These are phyloP conservation scores for Belonocnema kinseyi DNA, from an alignment of 1,140 invertebrate genomes.

Conservation along the genomic window DNA sequence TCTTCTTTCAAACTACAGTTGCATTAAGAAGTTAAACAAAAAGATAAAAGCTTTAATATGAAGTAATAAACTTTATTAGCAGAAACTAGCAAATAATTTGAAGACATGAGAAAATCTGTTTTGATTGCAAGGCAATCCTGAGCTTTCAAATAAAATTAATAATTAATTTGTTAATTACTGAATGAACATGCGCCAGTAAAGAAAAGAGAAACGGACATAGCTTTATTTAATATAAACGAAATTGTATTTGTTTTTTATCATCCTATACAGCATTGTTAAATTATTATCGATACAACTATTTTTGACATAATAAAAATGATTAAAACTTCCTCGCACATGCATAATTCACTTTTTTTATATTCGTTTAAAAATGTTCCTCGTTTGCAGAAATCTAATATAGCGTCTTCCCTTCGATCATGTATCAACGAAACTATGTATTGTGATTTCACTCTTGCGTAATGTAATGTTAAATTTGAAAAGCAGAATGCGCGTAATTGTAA, in stretches of 20 bases:
- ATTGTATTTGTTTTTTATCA: constrained; percentile 56
- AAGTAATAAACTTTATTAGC: too few relatives aligned
- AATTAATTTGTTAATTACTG: too few relatives aligned
- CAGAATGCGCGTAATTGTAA: constrained; percentile 28
- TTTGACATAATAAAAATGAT: constrained; percentile 47
- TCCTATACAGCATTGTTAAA: constrained; percentile 57
- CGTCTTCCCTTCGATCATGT: constrained; percentile 34
- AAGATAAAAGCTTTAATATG: too few relatives aligned
- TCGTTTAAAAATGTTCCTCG: constrained; percentile 42
- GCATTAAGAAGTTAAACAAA: too few relatives aligned
- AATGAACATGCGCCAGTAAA: neutral
- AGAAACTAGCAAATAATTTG: too few relatives aligned
- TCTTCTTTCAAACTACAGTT: too few relatives aligned
- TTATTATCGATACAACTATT: constrained; percentile 54
- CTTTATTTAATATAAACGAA: constrained; percentile 55
- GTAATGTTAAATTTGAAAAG: constrained; percentile 43
- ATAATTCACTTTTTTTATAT: constrained; percentile 43
- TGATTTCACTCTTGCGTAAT: constrained; percentile 39
- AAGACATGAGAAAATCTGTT: too few relatives aligned
- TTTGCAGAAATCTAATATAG: constrained; percentile 36
- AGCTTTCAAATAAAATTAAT: too few relatives aligned
- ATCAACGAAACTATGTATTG: constrained; percentile 30
- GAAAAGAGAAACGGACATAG: neutral
- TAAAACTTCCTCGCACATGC: constrained; percentile 50
- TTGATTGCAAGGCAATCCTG: too few relatives aligned